Conservation (phyloP, 2,797 vertebrate genomes). For the Denticeps clupeoides region DNA sequence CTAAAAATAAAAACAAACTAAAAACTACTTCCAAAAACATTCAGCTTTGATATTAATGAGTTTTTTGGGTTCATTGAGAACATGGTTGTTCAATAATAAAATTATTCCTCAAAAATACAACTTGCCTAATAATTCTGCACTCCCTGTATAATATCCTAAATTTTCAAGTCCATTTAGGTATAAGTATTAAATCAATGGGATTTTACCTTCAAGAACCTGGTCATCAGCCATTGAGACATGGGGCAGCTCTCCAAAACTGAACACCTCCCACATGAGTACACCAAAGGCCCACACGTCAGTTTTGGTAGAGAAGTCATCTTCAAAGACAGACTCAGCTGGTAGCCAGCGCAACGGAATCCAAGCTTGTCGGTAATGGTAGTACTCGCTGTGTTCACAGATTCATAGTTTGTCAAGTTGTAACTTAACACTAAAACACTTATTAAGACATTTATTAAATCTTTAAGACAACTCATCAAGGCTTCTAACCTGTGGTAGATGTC, state of each 20-base stretch:
- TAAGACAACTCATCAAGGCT: too few species aligned
- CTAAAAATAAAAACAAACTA: too few species aligned
- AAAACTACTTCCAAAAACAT: too few species aligned
- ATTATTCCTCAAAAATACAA: too few species aligned
- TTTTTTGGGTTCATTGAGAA: too few species aligned
- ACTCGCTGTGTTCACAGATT: conserved; percentile 53
- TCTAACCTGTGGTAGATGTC: conserved; percentile 80
- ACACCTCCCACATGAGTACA: conserved; percentile 82
- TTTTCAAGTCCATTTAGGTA: too few species aligned
- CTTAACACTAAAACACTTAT: neutral
- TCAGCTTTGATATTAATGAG: too few species aligned
- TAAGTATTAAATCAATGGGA: neutral
- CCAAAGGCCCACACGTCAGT: conserved; percentile 77
- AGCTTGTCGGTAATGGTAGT: conserved; percentile 74
- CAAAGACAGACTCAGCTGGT: conserved; percentile 68
- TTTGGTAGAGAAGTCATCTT: conserved; percentile 78
- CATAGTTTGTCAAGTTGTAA: neutral
- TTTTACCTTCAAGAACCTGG: conserved; percentile 68
- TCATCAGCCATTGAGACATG: conserved; percentile 58
- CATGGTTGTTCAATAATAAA: too few species aligned
- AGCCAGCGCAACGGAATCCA: conserved; percentile 81
- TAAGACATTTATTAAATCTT: too few species aligned
- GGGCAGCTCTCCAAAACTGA: conserved; percentile 71
- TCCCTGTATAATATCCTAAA: too few species aligned
- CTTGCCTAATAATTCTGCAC: too few species aligned